These are phyloP conservation scores for Dasyornis broadbenti DNA, from an alignment of 2,113 vertebrate species.

Conservation along the genomic window DNA sequence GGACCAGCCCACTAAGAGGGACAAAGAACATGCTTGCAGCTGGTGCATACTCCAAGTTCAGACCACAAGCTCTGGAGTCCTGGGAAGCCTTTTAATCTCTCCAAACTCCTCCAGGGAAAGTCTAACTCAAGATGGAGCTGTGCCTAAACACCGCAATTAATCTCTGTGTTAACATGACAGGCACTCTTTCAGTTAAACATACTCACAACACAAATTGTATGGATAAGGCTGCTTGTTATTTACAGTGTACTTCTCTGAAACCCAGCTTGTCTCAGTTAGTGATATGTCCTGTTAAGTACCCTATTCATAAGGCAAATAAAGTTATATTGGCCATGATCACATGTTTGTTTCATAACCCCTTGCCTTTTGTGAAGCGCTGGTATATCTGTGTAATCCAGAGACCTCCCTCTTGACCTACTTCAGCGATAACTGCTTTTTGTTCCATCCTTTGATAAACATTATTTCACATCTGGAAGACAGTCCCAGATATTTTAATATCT, in stretches of 20 bases:
- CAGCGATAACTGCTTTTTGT: conserved; percentile 25
- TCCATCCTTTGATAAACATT: conserved; percentile 43
- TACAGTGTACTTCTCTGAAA: neutral
- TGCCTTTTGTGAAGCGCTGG: neutral
- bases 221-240: neutral
- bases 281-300: neutral
- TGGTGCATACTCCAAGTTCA: neutral
- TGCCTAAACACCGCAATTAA: neutral
- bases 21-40: neutral
- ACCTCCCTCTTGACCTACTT: conserved; percentile 41
- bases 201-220: neutral
- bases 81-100: neutral
- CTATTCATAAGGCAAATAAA: neutral
- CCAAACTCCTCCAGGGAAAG: neutral
- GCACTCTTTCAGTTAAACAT: neutral
- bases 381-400: neutral
- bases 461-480: conserved; percentile 61
- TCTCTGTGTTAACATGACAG: neutral
- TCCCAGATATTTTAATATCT: conserved; percentile 13
- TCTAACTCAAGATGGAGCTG: neutral
- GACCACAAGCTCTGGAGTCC: neutral
- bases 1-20: neutral
- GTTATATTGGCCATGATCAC: neutral
- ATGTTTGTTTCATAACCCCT: neutral
- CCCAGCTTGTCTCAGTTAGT: neutral